Evolutionary conservation across 2,113 vertebrate species (phyloP).

Genomic region (Pomatorhinus ruficollis): DNA sequence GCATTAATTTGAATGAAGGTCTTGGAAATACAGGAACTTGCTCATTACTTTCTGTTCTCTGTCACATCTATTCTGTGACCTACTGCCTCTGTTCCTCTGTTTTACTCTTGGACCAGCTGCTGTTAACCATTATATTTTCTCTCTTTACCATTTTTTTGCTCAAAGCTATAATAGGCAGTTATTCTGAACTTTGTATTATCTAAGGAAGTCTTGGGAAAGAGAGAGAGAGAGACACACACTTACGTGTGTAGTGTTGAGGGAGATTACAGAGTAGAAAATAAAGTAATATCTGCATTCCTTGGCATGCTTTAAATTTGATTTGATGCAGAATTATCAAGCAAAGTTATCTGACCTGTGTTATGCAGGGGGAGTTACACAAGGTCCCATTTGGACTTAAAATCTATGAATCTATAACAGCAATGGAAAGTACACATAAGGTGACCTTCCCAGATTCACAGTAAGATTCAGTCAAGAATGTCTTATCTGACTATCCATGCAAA

Average conservation of each 20-base stretch:
- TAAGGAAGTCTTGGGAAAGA: background rate
- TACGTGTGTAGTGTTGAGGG: background rate
- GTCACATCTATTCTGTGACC: slow-evolving; percentile 58
- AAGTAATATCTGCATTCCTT: background rate
- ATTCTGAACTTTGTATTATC: background rate
- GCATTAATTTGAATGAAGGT: slow-evolving; percentile 60
- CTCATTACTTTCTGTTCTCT: slow-evolving; percentile 65
- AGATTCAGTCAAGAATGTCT: background rate
- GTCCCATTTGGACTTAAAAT: slow-evolving; percentile 37
- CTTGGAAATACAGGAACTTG: slow-evolving; percentile 28
- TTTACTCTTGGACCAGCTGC: slow-evolving; percentile 56
- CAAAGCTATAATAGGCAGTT: slow-evolving; percentile 47
- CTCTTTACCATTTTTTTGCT: slow-evolving; percentile 4
- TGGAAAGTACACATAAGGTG: background rate
- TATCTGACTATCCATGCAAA: background rate
- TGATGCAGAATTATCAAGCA: slow-evolving; percentile 33
- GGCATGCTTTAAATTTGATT: background rate
- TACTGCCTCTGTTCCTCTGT: slow-evolving; percentile 54
- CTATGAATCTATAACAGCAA: slow-evolving; percentile 36
- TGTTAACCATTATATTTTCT: slow-evolving; percentile 58
- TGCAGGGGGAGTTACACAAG: background rate
- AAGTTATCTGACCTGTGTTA: slow-evolving; percentile 22
- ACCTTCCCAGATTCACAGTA: slow-evolving; percentile 19
- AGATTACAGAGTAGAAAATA: background rate
- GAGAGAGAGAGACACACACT: background rate